phyloP scores from a whole-genome alignment of 2,113 vertebrate genomes.

The Nothocercus julius region DNA sequence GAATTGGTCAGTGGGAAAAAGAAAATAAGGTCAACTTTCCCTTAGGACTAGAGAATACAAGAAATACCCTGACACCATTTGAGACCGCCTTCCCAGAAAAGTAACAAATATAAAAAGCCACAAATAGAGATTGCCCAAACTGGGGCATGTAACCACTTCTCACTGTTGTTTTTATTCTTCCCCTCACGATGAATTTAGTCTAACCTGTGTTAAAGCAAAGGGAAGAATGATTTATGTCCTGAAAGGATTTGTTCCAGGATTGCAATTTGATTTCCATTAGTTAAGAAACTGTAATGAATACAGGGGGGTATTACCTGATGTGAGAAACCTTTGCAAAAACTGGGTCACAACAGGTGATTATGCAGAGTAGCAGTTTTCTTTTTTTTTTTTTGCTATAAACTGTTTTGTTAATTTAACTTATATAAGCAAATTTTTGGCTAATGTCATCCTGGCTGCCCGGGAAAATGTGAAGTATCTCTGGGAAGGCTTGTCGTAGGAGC shows the following conservation, averaged over 20 bases:
- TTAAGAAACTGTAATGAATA: background rate
- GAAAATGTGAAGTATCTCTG: slow-evolving; percentile 56
- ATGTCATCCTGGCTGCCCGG: slow-evolving; percentile 41
- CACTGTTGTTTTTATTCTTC: background rate
- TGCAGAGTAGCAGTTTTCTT: no score
- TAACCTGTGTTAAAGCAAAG: background rate
- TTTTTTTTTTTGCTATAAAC: slow-evolving; percentile 37
- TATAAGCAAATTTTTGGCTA: slow-evolving; percentile 59
- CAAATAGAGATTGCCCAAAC: slow-evolving; percentile 51
- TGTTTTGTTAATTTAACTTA: slow-evolving; percentile 45
- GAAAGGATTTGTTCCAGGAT: background rate
- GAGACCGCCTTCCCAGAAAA: slow-evolving; percentile 68
- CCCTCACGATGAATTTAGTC: background rate
- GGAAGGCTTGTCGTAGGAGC: slow-evolving; percentile 53
- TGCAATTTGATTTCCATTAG: background rate
- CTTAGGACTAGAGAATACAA: slow-evolving; percentile 69
- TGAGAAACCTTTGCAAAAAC: slow-evolving; percentile 19
- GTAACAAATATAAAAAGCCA: slow-evolving; percentile 19
- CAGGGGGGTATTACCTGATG: background rate
- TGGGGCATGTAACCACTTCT: slow-evolving; percentile 43
- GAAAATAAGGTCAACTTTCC: slow-evolving; percentile 76
- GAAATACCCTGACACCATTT: slow-evolving; percentile 58
- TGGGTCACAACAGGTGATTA: slow-evolving; percentile 7
- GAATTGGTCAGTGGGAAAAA: slow-evolving; percentile 72
- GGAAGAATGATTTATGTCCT: background rate